These are phyloP conservation scores for Epirrhoe alternata DNA, from an alignment of 2,888 invertebrate genomes.

Conservation along the genomic window DNA sequence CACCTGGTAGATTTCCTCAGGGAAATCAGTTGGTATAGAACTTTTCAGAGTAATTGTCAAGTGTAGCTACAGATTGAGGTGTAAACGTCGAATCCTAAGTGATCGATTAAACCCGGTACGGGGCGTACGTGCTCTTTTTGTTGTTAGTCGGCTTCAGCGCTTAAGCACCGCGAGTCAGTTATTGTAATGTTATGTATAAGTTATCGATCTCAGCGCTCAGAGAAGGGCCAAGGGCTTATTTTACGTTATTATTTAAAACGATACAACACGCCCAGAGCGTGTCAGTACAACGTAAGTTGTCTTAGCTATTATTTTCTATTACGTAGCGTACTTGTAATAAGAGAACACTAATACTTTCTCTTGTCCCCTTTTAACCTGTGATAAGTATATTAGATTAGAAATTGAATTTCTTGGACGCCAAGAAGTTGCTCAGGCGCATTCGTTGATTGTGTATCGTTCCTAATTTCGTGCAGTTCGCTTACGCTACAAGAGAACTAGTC, in stretches of 20 bases:
- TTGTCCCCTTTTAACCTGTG: constrained; percentile 84
- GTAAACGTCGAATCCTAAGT: constrained; percentile 36
- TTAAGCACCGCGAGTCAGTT: constrained; percentile 76
- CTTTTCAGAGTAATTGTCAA: constrained; percentile 13
- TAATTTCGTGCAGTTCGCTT: constrained; percentile 78
- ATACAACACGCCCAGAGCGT: constrained; percentile 60
- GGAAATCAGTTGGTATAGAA: neutral
- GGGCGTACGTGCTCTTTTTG: constrained; percentile 63
- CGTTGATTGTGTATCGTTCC: constrained; percentile 75
- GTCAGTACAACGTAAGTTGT: constrained; percentile 75
- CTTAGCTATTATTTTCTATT: constrained; percentile 70
- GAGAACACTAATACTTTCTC: constrained; percentile 84
- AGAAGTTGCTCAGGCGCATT: constrained; percentile 76
- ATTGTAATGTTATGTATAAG: constrained; percentile 63
- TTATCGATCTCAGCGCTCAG: constrained; percentile 82
- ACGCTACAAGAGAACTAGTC: constrained; percentile 75
- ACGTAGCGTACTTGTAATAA: constrained; percentile 73
- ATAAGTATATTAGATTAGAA: constrained; percentile 82
- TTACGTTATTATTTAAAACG: constrained; percentile 61
- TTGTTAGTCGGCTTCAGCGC: constrained; percentile 69
- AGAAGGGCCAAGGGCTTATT: constrained; percentile 74
- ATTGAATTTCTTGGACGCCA: constrained; percentile 77
- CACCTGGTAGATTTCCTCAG: neutral
- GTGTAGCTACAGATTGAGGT: constrained; percentile 23
- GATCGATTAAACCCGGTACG: constrained; percentile 34